Base-by-base conservation (phyloP, 2,797 vertebrate species). In the Crocodylus rhombifer region DNA sequence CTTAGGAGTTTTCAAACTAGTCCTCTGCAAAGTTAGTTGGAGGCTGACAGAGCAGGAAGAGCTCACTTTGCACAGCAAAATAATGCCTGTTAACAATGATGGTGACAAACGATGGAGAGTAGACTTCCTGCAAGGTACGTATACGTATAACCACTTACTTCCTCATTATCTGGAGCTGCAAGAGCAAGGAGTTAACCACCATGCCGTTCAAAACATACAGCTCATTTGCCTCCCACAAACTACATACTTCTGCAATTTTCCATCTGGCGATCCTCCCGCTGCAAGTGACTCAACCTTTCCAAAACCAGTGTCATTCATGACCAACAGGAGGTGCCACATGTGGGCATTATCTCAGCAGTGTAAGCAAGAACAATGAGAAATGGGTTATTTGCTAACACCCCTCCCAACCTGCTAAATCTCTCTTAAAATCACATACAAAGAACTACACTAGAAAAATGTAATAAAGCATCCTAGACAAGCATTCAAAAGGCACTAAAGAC, bases 321-420 rank as follows among this genome's bases (percentile, higher is more conserved):
- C 36, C 69, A 73, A 11, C 74, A 36, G 86, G 79, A 33, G 13
- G 74, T 36, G 77, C 0, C 0, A 60, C 28, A 51, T 61, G 81
- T 77, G 16, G 8, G 9, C 17, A 7, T 15, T 1, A 87, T 36
- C 61, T 42, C 6, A 77, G 21, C 55, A 87, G 25, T 82, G 79
- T 3, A 30, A 82, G 90, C 18, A 0, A 0, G 5, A 61, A 51
- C 92, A 89, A 80, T 12, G 60, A 79, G 67, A 56, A 26, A 9
- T 3, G 1, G 60, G 6, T 33, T 75, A 84, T 21, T 30, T 14
- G 3, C 33, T 33, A 1, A 0, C 20, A 42, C 42, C 42, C 33
- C 33, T 36, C 89, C 64, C 28, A 89, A 69, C 9, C 82, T 65
- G 17, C 28, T 36, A 0, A 51, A 0, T 0, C 0, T 0, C 30